Percentiles rank a stretch among this genome's conserved stretches.
Evolutionary conservation across 2,888 invertebrate genomes (phyloP).

Genomic region (Rhamphomyia laevipes): DNA sequence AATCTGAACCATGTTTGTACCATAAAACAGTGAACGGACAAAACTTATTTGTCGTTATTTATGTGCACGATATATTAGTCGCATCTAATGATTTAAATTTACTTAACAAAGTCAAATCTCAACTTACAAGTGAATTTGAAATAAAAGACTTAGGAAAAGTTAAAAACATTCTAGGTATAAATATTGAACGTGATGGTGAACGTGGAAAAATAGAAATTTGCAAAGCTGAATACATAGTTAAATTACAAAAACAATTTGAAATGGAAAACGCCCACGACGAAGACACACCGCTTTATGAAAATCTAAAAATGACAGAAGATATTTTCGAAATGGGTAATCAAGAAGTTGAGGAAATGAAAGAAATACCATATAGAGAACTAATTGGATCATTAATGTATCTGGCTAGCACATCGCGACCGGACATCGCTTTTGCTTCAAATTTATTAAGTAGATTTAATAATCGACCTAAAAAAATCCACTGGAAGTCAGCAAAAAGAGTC

Average conservation of each 20-base stretch:
- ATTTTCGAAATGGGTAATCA: no score
- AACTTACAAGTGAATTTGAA: neutral
- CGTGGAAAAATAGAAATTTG: neutral
- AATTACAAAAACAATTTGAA: neutral
- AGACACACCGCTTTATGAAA: no score
- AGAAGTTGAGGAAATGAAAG: no score
- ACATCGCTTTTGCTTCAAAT: conserved; percentile 6
- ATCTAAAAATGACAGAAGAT: no score
- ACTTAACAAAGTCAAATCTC: neutral
- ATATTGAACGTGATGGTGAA: neutral
- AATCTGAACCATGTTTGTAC: neutral
- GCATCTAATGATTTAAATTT: neutral
- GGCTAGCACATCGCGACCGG: conserved; percentile 3
- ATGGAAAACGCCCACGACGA: neutral
- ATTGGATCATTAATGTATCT: conserved; percentile 4
- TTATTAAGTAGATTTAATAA: neutral
- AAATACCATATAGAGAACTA: conserved; percentile 4
- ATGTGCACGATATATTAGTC: neutral
- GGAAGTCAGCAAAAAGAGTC: conserved; percentile 4
- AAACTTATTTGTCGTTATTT: neutral
- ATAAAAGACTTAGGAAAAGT: neutral
- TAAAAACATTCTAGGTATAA: neutral
- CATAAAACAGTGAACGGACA: neutral
- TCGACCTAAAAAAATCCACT: conserved; percentile 1
- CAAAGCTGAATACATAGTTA: neutral